These are phyloP conservation scores for Xenopus borealis DNA, from an alignment of 2,113 vertebrate genomes.

Conservation along the genomic window DNA sequence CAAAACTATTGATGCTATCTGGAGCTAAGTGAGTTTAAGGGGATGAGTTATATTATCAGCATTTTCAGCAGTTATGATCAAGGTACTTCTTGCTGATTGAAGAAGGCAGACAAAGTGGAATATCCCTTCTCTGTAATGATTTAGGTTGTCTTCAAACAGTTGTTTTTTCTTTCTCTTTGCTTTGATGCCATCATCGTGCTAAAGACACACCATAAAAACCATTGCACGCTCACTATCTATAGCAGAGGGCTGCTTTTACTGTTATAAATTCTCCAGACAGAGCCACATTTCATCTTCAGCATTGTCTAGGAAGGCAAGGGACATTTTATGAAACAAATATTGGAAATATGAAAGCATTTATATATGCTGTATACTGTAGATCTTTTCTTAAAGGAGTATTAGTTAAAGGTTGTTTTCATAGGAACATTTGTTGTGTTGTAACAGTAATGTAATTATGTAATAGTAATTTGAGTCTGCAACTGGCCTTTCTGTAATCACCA, in stretches of 20 bases:
- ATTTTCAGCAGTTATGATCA: constrained; percentile 58
- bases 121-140: constrained; percentile 60
- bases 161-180: constrained; percentile 64
- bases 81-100: constrained; percentile 55
- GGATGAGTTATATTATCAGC: constrained; percentile 56
- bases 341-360: too few relatives aligned
- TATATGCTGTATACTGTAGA: too few relatives aligned
- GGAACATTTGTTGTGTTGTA: too few relatives aligned
- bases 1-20: constrained; percentile 45
- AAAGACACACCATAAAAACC: constrained; percentile 56
- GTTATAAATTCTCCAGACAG: not conserved
- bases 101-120: constrained; percentile 61
- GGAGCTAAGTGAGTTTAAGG: constrained; percentile 52
- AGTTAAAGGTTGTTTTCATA: too few relatives aligned
- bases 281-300: not conserved
- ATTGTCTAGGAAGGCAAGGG: too few relatives aligned
- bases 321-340: too few relatives aligned
- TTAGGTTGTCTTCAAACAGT: constrained; percentile 57
- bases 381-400: too few relatives aligned
- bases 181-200: constrained; percentile 54
- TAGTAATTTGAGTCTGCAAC: too few relatives aligned
- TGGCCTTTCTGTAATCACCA: too few relatives aligned
- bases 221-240: constrained; percentile 13
- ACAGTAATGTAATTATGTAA: too few relatives aligned
- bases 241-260: not conserved